Evolutionary conservation across 2,888 invertebrate genomes (phyloP).

Genomic region (Xylota sylvarum): DNA sequence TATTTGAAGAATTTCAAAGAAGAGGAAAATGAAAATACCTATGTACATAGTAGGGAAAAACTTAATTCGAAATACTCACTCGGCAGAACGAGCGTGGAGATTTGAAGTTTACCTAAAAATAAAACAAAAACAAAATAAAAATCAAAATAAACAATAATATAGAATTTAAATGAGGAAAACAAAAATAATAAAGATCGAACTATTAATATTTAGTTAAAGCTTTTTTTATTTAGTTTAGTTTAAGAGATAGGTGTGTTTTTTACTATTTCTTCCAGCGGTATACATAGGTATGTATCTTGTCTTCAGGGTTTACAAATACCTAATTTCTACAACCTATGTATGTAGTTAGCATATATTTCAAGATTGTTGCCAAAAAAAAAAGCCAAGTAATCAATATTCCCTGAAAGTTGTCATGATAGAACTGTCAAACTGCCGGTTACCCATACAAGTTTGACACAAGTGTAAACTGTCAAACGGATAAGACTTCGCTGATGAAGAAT

Average conservation of each 20-base stretch:
- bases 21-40: neutral
- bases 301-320: too few species aligned
- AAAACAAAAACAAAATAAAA: constrained; percentile 27
- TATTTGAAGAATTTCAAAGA: constrained; percentile 1
- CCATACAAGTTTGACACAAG: too few species aligned
- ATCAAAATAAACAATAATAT: constrained; percentile 27
- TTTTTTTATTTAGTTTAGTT: neutral
- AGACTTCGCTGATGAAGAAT: too few species aligned
- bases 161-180: neutral
- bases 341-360: too few species aligned
- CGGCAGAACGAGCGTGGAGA: constrained; percentile 64
- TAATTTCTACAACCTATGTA: too few species aligned
- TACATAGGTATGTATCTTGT: too few species aligned
- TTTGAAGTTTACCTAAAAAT: constrained; percentile 75
- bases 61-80: constrained; percentile 70
- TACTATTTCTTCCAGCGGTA: neutral
- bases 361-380: too few species aligned
- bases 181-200: neutral
- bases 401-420: too few species aligned
- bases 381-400: too few species aligned
- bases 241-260: neutral
- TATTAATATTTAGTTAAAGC: too few species aligned
- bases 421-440: too few species aligned
- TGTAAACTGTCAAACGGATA: too few species aligned
- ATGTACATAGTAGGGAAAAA: constrained; percentile 13